phyloP scores from a whole-genome alignment of 2,113 vertebrate species.

The Verasper variegatus region DNA sequence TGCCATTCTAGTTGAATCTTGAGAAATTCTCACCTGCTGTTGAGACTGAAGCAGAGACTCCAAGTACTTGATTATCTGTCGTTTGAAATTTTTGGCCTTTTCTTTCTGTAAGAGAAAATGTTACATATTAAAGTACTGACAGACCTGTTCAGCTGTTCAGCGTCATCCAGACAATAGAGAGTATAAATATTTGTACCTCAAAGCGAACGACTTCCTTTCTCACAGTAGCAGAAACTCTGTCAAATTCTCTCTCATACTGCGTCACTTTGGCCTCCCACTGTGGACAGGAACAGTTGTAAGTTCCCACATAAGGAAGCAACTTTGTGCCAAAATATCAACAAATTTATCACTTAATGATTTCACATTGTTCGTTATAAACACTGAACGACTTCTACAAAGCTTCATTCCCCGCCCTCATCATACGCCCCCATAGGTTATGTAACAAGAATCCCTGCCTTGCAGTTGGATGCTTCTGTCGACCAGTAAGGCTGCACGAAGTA shows the following conservation, averaged over 20 bases:
- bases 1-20: no score
- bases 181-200: constrained; percentile 83
- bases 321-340: no score
- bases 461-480: no score
- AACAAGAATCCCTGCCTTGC: no score
- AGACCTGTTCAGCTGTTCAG: neutral
- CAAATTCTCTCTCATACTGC: constrained; percentile 95
- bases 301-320: no score
- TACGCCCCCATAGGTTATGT: no score
- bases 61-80: constrained; percentile 91
- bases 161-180: neutral
- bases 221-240: constrained; percentile 91
- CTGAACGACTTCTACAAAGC: no score
- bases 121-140: neutral
- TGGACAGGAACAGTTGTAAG: neutral
- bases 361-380: no score
- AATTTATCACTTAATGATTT: no score
- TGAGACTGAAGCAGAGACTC: constrained; percentile 91
- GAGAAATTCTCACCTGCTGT: constrained; percentile 87
- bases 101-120: constrained; percentile 86
- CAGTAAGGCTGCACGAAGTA: no score
- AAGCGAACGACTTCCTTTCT: constrained; percentile 95
- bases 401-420: no score
- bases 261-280: constrained; percentile 97
- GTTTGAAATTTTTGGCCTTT: constrained; percentile 93